Evolutionary conservation across 2,797 vertebrate genomes (phyloP).

Genomic region (Oreonectes daqikongensis): DNA sequence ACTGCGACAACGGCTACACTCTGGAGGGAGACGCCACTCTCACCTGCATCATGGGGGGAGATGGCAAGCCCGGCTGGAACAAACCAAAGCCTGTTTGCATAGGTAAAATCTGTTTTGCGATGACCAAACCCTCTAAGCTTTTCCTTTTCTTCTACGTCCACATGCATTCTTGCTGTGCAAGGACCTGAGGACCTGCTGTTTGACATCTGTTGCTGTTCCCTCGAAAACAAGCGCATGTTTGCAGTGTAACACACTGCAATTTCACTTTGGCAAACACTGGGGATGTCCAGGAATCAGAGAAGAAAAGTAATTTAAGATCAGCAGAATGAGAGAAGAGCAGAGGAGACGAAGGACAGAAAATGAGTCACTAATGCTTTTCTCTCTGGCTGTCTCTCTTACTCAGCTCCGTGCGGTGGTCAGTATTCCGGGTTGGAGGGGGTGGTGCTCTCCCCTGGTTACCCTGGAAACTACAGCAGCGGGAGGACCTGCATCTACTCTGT

Average conservation of each 20-base stretch:
- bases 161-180: not conserved
- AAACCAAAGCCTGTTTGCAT: constrained; percentile 90
- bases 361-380: constrained; percentile 58
- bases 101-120: constrained; percentile 72
- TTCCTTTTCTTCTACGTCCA: not conserved
- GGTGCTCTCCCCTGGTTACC: constrained; percentile 93
- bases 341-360: constrained; percentile 57
- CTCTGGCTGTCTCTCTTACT: constrained; percentile 36
- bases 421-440: constrained; percentile 91
- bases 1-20: constrained; percentile 92
- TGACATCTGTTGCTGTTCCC: constrained; percentile 37
- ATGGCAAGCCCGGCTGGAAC: constrained; percentile 94
- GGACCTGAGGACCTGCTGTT: not conserved
- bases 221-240: constrained; percentile 45
- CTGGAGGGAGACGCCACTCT: constrained; percentile 88
- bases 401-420: constrained; percentile 96
- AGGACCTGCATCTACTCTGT: constrained; percentile 92
- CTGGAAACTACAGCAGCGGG: constrained; percentile 92
- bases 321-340: constrained; percentile 54
- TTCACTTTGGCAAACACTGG: constrained; percentile 74
- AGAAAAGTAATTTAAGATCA: constrained; percentile 79
- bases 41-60: constrained; percentile 90
- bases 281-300: constrained; percentile 74
- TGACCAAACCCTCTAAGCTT: not conserved
- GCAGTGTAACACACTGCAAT: constrained; percentile 74